A percentile compares a stretch with the other conserved stretches of the same genome.
phyloP scores from a whole-genome alignment of 2,113 vertebrate genomes.

The Propithecus coquereli region DNA sequence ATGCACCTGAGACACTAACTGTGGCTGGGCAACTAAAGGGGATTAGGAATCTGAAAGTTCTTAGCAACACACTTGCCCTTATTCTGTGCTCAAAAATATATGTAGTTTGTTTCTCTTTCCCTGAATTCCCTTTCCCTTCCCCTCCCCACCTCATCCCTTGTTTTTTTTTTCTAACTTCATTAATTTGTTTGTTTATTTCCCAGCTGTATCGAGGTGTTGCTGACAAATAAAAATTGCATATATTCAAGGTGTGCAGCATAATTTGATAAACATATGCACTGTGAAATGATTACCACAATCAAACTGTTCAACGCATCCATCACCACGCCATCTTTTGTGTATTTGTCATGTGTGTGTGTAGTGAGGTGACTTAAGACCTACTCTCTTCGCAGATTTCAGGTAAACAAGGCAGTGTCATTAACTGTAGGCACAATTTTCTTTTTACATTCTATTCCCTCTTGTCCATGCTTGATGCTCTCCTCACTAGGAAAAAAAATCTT shows the following conservation, averaged over 20 bases:
- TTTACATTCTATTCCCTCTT: neutral
- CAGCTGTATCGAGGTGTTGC: neutral
- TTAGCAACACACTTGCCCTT: neutral
- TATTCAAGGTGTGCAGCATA: neutral
- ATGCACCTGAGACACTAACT: neutral
- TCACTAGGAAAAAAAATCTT: neutral
- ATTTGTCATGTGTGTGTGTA: fast-evolving
- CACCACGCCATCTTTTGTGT: neutral
- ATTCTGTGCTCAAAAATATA: neutral
- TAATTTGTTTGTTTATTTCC: neutral
- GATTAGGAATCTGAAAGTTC: neutral
- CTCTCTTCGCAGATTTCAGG: neutral
- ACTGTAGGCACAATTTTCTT: neutral
- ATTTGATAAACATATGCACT: neutral
- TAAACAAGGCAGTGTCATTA: neutral
- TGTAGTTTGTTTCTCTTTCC: neutral
- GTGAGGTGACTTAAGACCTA: neutral
- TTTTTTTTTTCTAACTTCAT: neutral
- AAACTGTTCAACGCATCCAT: neutral
- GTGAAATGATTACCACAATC: neutral
- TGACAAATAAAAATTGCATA: neutral
- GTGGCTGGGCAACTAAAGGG: neutral
- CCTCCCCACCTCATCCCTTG: neutral
- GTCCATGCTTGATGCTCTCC: neutral
- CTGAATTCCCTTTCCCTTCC: neutral